Conservation (phyloP, 2,888 invertebrate genomes). For the Brachynemurus nebulosus region DNA sequence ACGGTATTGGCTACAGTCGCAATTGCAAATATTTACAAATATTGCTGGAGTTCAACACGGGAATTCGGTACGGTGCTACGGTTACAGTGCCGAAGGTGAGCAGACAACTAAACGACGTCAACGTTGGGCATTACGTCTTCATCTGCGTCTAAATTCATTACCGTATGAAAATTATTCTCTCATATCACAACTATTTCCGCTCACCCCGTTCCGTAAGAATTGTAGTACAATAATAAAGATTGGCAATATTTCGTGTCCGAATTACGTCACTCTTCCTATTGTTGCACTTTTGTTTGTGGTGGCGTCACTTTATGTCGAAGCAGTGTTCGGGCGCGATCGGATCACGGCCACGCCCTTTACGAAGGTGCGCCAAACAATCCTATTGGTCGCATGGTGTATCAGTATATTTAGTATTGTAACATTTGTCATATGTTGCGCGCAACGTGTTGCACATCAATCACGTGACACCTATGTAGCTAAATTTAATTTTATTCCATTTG, state of each 20-base stretch:
- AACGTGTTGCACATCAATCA: background rate
- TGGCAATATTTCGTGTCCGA: too few relatives aligned
- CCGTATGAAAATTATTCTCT: too few relatives aligned
- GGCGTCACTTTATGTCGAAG: conserved; percentile 6
- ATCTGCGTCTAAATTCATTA: background rate
- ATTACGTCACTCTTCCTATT: too few relatives aligned
- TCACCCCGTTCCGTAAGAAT: too few relatives aligned
- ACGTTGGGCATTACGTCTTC: background rate
- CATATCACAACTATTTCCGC: too few relatives aligned
- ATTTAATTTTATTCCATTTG: background rate
- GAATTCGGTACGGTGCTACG: background rate
- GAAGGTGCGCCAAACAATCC: background rate
- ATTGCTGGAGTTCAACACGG: background rate
- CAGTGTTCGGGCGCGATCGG: conserved; percentile 8
- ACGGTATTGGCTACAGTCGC: background rate
- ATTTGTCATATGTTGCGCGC: background rate
- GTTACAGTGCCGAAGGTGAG: background rate
- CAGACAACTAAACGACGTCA: background rate
- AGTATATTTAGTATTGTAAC: background rate
- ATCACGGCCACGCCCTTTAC: conserved; percentile 10
- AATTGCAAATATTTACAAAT: background rate
- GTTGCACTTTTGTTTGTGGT: conserved; percentile 1
- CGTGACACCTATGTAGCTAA: background rate
- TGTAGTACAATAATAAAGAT: too few relatives aligned
- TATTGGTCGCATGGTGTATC: background rate